Percentiles rank a stretch among this genome's conserved stretches.
These are phyloP conservation scores for Ophioninae sp. DNA, from an alignment of 2,888 invertebrate species.

Conservation along the genomic window DNA sequence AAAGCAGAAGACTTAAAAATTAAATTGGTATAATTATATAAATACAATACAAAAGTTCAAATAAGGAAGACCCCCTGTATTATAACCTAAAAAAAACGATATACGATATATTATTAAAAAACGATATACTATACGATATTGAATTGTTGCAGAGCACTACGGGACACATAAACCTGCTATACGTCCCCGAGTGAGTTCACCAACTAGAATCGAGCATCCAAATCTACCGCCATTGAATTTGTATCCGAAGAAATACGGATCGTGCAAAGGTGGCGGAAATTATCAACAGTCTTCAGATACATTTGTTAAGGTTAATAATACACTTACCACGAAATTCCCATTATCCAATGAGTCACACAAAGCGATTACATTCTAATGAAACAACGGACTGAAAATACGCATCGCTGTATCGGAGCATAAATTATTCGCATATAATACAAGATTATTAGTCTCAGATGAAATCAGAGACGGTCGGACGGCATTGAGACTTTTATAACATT, in stretches of 20 bases:
- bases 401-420: slow-evolving; percentile 3
- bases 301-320: slow-evolving; percentile 72
- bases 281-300: slow-evolving; percentile 74
- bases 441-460: slow-evolving; percentile 34
- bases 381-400: slow-evolving; percentile 15
- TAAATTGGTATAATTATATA: no score
- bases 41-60: no score
- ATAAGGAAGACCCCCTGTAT: no score
- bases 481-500: slow-evolving; percentile 54
- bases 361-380: slow-evolving; percentile 35
- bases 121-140: slow-evolving; percentile 9
- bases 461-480: slow-evolving; percentile 29
- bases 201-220: slow-evolving; percentile 91
- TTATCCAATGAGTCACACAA: slow-evolving; percentile 39
- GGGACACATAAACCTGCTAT: slow-evolving; percentile 74
- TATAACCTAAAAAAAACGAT: neutral
- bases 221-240: slow-evolving; percentile 91
- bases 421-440: slow-evolving; percentile 16
- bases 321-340: slow-evolving; percentile 75
- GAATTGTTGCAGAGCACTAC: slow-evolving; percentile 68
- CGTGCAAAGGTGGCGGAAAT: slow-evolving; percentile 75
- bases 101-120: no score
- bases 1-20: no score
- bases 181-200: slow-evolving; percentile 89
- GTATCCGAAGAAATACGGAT: slow-evolving; percentile 81